Percentiles rank a stretch among this genome's conserved stretches.
Conservation (phyloP, 2,797 vertebrate species). For the Adelosebastes latens region DNA sequence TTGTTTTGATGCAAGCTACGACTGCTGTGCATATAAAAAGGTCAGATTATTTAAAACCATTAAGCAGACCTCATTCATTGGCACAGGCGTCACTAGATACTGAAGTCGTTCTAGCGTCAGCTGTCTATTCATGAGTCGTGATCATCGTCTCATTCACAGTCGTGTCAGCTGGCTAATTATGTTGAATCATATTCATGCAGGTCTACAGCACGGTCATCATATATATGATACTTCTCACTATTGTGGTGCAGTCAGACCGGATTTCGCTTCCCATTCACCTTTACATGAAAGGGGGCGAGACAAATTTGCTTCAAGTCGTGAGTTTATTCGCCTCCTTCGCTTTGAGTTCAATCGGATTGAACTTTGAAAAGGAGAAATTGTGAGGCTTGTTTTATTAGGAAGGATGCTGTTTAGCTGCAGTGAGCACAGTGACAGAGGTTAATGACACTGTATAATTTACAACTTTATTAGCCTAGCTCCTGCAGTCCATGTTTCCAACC, state of each 20-base stretch:
- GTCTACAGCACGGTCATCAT: neutral
- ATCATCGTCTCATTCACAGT: neutral
- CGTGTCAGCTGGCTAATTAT: neutral
- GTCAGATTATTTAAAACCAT: neutral
- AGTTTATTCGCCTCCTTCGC: neutral
- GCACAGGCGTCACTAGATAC: neutral
- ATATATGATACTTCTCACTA: neutral
- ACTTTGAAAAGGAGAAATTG: neutral
- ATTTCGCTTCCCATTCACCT: neutral
- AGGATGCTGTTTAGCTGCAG: neutral
- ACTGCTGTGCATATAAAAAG: neutral
- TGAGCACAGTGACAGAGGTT: neutral
- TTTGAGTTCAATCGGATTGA: neutral
- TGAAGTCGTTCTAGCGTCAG: neutral
- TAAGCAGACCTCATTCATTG: neutral
- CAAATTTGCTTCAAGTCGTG: too few species aligned
- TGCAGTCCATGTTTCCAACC: constrained; percentile 5
- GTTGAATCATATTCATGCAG: neutral
- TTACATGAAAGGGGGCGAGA: neutral
- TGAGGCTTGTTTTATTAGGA: neutral
- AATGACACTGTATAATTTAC: neutral
- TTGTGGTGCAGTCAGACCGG: neutral
- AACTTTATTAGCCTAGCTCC: neutral
- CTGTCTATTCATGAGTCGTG: neutral
- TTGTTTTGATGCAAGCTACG: neutral